Percentiles rank a stretch among this genome's conserved stretches.
These are phyloP conservation scores for Hesperophylax magnus DNA, from an alignment of 1,140 invertebrate genomes.

Conservation along the genomic window DNA sequence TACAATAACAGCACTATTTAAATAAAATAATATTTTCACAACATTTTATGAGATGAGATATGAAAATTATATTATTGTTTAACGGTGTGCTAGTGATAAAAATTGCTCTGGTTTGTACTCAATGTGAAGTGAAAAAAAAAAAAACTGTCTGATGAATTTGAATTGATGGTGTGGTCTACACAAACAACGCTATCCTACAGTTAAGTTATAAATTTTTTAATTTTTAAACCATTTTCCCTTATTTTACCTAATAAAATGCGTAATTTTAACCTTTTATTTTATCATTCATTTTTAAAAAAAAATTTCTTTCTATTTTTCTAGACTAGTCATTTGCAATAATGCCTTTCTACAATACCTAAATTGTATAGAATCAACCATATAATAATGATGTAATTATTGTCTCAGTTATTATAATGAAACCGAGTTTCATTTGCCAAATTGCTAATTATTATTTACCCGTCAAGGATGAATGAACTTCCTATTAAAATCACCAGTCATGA, in stretches of 20 bases:
- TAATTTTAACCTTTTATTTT: neutral
- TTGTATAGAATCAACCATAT: slow-evolving; percentile 8
- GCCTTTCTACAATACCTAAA: neutral
- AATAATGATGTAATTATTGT: neutral
- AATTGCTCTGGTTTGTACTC: too few species aligned
- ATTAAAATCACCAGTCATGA: neutral
- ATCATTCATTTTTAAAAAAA: neutral
- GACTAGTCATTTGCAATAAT: slow-evolving; percentile 10
- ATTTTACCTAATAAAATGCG: too few species aligned
- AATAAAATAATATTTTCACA: too few species aligned
- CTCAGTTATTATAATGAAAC: neutral
- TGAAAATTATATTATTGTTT: too few species aligned
- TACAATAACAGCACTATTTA: too few species aligned
- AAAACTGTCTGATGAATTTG: too few species aligned
- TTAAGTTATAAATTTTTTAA: neutral
- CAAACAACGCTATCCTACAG: too few species aligned
- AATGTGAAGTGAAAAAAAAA: too few species aligned
- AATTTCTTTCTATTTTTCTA: neutral
- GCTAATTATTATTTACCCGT: neutral
- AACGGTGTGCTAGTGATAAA: too few species aligned
- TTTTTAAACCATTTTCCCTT: too few species aligned
- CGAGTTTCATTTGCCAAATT: slow-evolving; percentile 2
- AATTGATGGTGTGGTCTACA: too few species aligned
- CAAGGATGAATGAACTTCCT: neutral
- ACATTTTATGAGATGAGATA: too few species aligned